phyloP scores from a whole-genome alignment of 2,113 vertebrate genomes.

The Cettia cetti region DNA sequence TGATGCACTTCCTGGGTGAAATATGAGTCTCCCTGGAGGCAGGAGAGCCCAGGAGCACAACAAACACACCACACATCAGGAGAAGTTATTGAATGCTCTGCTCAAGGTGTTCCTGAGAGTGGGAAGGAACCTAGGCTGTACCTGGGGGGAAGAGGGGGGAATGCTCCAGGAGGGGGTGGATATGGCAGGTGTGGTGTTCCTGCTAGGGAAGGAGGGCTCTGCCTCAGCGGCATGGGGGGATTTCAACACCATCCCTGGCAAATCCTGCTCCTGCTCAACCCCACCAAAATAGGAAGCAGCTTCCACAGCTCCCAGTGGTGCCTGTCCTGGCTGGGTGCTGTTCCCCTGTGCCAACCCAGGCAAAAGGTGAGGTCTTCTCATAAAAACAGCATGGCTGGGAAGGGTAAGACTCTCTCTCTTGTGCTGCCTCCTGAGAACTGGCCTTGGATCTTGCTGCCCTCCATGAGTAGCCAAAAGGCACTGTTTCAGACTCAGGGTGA shows the following conservation, averaged over 20 bases:
- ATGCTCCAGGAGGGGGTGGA: accelerated
- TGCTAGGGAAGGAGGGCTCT: not conserved
- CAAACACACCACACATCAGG: not conserved
- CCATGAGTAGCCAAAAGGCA: accelerated
- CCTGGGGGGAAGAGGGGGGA: not conserved
- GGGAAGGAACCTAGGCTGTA: not conserved
- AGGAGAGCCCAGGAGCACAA: not conserved
- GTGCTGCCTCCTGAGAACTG: not conserved
- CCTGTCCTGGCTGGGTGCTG: accelerated
- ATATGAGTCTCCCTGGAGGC: not conserved
- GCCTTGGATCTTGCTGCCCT: not conserved
- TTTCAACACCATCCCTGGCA: not conserved
- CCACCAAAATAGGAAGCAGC: accelerated
- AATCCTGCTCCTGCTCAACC: accelerated
- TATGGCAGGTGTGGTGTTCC: accelerated
- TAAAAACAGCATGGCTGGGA: not conserved
- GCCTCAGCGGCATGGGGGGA: not conserved
- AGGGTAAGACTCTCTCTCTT: not conserved
- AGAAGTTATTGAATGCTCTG: not conserved
- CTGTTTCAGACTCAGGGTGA: accelerated
- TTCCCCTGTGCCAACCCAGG: not conserved
- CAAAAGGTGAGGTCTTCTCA: not conserved
- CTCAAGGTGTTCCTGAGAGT: not conserved
- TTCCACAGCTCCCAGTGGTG: not conserved
- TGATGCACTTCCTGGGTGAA: not conserved